A percentile compares a stretch with the other conserved stretches of the same genome.
phyloP scores from a whole-genome alignment of 2,888 invertebrate genomes.

The Sarcophaga variegata region DNA sequence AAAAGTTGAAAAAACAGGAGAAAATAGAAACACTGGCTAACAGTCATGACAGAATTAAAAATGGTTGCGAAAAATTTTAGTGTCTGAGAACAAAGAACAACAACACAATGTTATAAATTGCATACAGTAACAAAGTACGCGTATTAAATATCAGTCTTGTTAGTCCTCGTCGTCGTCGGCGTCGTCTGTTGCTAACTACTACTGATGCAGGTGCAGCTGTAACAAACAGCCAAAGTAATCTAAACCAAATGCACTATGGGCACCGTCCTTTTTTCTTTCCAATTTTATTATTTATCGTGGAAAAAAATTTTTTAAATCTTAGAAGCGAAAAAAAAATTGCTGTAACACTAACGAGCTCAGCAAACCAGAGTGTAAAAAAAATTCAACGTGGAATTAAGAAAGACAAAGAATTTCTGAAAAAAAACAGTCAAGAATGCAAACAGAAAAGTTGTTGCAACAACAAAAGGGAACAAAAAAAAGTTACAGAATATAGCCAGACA shows the following conservation, averaged over 20 bases:
- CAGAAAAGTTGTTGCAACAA: constrained; percentile 8
- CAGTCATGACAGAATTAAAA: too few relatives aligned
- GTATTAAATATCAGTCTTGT: constrained; percentile 60
- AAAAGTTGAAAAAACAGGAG: background rate
- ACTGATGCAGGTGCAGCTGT: constrained; percentile 9
- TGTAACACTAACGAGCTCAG: background rate
- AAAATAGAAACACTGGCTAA: too few relatives aligned
- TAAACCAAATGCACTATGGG: constrained; percentile 37
- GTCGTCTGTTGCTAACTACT: background rate
- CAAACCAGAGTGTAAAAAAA: constrained; percentile 16
- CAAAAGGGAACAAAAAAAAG: background rate
- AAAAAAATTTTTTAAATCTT: too few relatives aligned
- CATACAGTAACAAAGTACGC: constrained; percentile 44
- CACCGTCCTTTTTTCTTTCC: background rate
- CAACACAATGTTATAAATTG: constrained; percentile 45
- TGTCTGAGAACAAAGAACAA: background rate
- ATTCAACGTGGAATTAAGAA: background rate
- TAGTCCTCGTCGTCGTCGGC: constrained; percentile 25
- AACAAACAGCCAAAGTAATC: constrained; percentile 28
- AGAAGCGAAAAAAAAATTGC: background rate
- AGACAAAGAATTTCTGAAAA: constrained; percentile 4
- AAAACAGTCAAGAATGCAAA: constrained; percentile 32
- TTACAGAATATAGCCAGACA: constrained; percentile 39
- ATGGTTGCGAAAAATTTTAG: background rate
- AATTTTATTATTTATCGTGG: too few relatives aligned